These are phyloP conservation scores for Sminthurinus aureus DNA, from an alignment of 2,888 invertebrate genomes.

Conservation along the genomic window DNA sequence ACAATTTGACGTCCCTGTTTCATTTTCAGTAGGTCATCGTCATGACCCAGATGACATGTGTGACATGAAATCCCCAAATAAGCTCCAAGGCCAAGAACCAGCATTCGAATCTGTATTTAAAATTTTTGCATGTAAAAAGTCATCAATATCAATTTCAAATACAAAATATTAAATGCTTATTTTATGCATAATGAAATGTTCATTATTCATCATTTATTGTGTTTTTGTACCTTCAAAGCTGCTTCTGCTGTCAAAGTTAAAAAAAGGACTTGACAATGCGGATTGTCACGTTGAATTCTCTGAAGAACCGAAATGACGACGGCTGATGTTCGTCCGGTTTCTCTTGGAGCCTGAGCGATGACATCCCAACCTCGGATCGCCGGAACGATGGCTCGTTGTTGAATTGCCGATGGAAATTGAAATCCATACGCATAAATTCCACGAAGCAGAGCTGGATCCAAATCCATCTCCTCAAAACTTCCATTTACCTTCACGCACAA, in stretches of 20 bases:
- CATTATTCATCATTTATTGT: conserved; percentile 66
- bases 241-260: background rate
- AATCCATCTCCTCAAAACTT: conserved; percentile 98
- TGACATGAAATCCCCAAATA: conserved; percentile 1
- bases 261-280: background rate
- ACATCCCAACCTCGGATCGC: conserved; percentile 96
- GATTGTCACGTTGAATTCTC: background rate
- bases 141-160: no score
- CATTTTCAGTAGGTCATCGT: conserved; percentile 62
- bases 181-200: no score
- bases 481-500: conserved; percentile 76
- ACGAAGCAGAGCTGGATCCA: conserved; percentile 93
- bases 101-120: background rate
- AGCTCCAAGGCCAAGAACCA: background rate
- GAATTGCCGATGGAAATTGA: conserved; percentile 99
- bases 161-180: no score
- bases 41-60: background rate
- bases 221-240: background rate
- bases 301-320: background rate
- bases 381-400: conserved; percentile 98
- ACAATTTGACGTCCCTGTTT: background rate
- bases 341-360: conserved; percentile 99
- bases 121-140: background rate
- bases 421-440: conserved; percentile 99
- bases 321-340: conserved; percentile 91